phyloP scores from a whole-genome alignment of 2,888 invertebrate species.

The Serrognathus titanus region DNA sequence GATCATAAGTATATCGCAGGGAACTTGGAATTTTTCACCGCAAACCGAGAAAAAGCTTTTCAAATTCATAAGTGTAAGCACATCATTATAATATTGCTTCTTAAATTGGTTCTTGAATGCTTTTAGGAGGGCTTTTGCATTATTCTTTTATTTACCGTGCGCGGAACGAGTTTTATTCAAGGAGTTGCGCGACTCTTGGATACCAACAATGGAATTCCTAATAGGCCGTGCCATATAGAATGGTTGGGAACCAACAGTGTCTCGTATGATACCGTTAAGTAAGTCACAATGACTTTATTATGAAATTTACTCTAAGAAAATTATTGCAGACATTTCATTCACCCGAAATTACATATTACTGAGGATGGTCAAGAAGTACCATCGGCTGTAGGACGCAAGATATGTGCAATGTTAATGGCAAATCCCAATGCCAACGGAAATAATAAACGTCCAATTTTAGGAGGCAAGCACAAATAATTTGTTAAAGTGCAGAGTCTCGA shows the following conservation, averaged over 20 bases:
- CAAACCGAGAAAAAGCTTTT: constrained; percentile 61
- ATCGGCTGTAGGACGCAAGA: neutral
- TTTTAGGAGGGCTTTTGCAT: constrained; percentile 44
- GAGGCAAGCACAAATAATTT: neutral
- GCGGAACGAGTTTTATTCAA: constrained; percentile 41
- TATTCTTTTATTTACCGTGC: constrained; percentile 54
- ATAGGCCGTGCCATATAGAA: constrained; percentile 22
- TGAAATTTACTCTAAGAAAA: neutral
- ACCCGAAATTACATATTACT: constrained; percentile 17
- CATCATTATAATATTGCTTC: neutral
- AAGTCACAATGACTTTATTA: constrained; percentile 2
- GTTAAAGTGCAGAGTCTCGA: no score
- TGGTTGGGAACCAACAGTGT: constrained; percentile 28
- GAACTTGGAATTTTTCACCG: constrained; percentile 59
- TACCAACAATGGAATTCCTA: constrained; percentile 17
- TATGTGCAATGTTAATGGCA: constrained; percentile 8
- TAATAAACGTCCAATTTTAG: constrained; percentile 13
- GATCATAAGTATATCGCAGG: constrained; percentile 55
- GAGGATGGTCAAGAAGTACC: constrained; percentile 20
- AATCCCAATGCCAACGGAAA: neutral
- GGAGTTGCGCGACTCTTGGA: constrained; percentile 29
- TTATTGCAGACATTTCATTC: constrained; percentile 19
- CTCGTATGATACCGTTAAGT: constrained; percentile 21
- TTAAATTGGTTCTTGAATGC: neutral
- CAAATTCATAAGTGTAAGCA: constrained; percentile 55